Evolutionary conservation across 2,797 vertebrate genomes (phyloP), one percentile per base, ranked within the genome.

Genomic region (Parotocinclus haroldoi): DNA sequence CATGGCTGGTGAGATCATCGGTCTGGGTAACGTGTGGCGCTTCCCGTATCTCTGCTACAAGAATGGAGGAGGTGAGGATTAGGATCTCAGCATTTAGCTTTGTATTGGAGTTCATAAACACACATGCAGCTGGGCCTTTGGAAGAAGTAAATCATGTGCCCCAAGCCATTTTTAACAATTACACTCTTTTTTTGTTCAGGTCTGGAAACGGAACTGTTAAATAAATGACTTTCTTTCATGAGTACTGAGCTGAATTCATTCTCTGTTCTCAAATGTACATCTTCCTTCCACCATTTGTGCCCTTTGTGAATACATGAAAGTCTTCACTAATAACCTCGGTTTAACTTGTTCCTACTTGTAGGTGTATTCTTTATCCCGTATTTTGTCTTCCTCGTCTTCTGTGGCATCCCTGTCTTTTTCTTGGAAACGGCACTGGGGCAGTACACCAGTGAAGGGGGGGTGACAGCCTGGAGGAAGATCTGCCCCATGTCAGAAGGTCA

Each of bases 321-420:
- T 13, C 4, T 1, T 44, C 38, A 16, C 12, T 17, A 50, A 18
- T 56, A 40, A 46, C 18, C 7, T 0, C 5, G 39, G 7, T 7
- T 44, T 56, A 27, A 10, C 17, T 58, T 55, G 16, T 54, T 36
- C 66, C 9, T 69, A 7, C 45, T 7, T 49, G 0, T 83, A 99
- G 96, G 92, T 68, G 93, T 90, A 53, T 99, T 98, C 86, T 88
- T 99, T 75, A 92, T 98, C 72, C 95, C 96, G 0, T 98, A 99
- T 79, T 90, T 94, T 73, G 83, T 96, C 75, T 93, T 95, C 86
- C 90, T 98, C 70, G 84, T 98, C 73, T 89, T 89, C 67, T 95
- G 92, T 0, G 96, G 96, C 54, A 91, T 98, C 66, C 96, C 96
- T 0, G 2, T 99, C 48, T 96, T 98, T 78, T 89, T 99, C 75